Percentiles rank a stretch among this genome's conserved stretches.
phyloP scores from a whole-genome alignment of 1,140 invertebrate species.

The Cardiocondyla obscurior region DNA sequence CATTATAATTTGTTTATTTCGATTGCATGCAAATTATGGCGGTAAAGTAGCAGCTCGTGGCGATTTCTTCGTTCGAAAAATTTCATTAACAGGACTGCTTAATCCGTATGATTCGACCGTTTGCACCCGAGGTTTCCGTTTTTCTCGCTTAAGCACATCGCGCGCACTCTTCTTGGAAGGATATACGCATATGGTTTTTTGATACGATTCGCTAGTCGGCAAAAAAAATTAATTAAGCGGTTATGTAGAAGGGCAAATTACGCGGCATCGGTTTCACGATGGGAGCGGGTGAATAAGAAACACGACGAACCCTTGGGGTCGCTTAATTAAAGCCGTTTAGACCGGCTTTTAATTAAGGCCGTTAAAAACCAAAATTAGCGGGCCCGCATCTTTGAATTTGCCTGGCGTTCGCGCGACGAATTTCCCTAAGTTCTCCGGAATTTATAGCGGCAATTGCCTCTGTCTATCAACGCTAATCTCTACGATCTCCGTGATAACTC shows the following conservation, averaged over 20 bases:
- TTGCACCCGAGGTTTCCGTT: neutral
- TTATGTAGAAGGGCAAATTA: constrained; percentile 12
- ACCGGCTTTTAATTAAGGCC: constrained; percentile 31
- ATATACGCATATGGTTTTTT: neutral
- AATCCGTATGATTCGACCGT: neutral
- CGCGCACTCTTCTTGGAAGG: neutral
- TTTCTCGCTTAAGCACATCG: neutral
- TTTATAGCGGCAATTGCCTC: constrained; percentile 28
- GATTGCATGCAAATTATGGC: neutral
- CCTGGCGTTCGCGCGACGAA: neutral
- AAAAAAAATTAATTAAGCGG: constrained; percentile 54
- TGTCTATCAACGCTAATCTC: constrained; percentile 54
- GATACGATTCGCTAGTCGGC: neutral
- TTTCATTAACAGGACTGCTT: constrained; percentile 39
- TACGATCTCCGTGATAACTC: constrained; percentile 54
- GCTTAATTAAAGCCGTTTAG: constrained; percentile 44
- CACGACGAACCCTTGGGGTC: neutral
- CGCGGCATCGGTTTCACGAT: constrained; percentile 18
- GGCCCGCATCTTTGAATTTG: constrained; percentile 12
- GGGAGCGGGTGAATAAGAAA: constrained; percentile 7
- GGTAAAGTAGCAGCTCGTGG: neutral
- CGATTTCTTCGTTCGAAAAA: neutral
- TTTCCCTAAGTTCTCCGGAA: neutral
- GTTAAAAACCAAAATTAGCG: constrained; percentile 42
- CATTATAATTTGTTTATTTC: neutral